Evolutionary conservation across 2,113 vertebrate genomes (phyloP).

Genomic region (Zosterops pallidus): DNA sequence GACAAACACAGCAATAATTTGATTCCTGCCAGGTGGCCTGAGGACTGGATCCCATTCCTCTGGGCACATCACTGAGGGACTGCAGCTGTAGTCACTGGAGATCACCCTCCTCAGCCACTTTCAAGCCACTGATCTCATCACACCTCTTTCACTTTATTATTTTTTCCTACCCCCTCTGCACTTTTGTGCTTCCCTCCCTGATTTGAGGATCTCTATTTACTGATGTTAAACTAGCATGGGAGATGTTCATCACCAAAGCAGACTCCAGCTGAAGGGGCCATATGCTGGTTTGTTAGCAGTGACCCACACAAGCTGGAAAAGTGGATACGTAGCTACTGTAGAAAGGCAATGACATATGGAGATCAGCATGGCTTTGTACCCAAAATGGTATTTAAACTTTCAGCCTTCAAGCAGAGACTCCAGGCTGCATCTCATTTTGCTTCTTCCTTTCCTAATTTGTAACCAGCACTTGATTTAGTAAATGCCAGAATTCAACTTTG

Average conservation of each 20-base stretch:
- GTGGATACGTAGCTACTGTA: background rate
- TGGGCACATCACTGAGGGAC: background rate
- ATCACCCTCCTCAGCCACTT: background rate
- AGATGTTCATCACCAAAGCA: background rate
- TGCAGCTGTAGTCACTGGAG: background rate
- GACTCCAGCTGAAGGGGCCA: background rate
- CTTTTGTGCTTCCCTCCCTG: background rate
- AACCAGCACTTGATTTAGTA: slow-evolving; percentile 63
- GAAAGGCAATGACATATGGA: slow-evolving; percentile 4
- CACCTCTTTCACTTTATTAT: background rate
- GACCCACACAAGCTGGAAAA: background rate
- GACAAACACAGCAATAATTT: background rate
- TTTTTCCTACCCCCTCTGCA: background rate
- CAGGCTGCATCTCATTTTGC: slow-evolving; percentile 13
- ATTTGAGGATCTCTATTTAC: accelerated
- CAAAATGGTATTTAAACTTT: slow-evolving; percentile 59
- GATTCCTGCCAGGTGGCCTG: background rate
- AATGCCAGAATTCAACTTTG: slow-evolving; percentile 54
- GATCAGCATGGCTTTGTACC: slow-evolving; percentile 25
- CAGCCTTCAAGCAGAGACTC: slow-evolving; percentile 30
- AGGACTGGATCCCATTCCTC: background rate
- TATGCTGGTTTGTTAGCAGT: background rate
- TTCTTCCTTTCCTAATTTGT: slow-evolving; percentile 57
- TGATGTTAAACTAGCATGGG: background rate
- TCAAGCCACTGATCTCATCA: accelerated